Base-by-base conservation (phyloP, 2,113 vertebrate species). In the Verasper variegatus region DNA sequence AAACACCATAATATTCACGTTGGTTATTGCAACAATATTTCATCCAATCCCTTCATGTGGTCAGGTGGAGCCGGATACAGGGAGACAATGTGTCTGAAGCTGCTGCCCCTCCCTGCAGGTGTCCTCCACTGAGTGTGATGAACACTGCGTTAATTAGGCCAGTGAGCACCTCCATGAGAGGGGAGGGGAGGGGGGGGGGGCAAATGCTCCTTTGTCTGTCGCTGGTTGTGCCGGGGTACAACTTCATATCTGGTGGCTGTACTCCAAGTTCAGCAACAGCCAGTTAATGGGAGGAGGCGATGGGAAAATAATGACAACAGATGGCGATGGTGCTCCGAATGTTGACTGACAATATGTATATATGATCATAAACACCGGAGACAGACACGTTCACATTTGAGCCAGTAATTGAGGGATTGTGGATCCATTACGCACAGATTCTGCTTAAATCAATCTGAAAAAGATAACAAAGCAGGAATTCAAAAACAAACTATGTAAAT, bases 21-120 rank as follows among this genome's bases (percentile, higher is more conserved):
- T 42, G 40, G 40, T 42, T 42, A 42, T 42, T 12, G 8, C 58
- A 20, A 5, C 58, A 37, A 37, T 11, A n/a, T 54, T 54, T 20
- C 20, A 54, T n/a, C 20, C 15, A 54, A 54, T 54, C 6, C 18
- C 49, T 21, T 35, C 21, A 35, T 23, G 42, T 11, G 21, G 9
- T 18, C 69, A 35, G 26, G 42, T 81, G 26, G 76, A 37, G 54
- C n/a, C 45, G 54, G 35, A 74, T n/a, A 56, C 23, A 23, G 45
- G 27, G 37, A 14, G 65, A 54, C 65, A 31, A 17, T 35, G 27
- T 35, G 62, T 52, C 37, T 55, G 12, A 31, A 20, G 59, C 23
- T 65, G 66, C 52, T 31, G 70, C 68, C 73, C 74, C 81, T 64
- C 81, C 76, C 85, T 72, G 57, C 73, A 85, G 81, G 78, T 88